A percentile compares a stretch with the other conserved stretches of the same genome.
These are phyloP conservation scores for Oopsacas minuta DNA, from an alignment of 37 sponge, comb jelly and placozoan species.

Conservation along the genomic window DNA sequence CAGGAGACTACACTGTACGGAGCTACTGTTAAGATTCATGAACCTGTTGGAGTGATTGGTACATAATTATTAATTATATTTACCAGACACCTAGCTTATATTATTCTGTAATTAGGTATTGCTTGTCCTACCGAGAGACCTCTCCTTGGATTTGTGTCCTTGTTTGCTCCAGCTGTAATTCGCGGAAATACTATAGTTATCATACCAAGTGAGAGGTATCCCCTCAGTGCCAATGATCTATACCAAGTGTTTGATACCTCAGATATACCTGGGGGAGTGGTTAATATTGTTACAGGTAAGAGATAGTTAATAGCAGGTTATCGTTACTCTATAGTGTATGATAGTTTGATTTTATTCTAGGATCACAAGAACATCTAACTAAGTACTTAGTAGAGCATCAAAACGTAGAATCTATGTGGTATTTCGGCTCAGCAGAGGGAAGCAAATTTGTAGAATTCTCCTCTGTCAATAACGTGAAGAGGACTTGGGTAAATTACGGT, in stretches of 20 bases:
- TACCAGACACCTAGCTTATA: background rate
- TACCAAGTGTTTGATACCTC: conserved; percentile 96
- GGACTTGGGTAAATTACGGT: conserved; percentile 95
- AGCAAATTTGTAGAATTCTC: conserved; percentile 69
- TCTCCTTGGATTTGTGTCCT: conserved; percentile 84
- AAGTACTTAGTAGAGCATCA: conserved; percentile 88
- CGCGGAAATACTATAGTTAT: conserved; percentile 90
- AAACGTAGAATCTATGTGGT: conserved; percentile 47
- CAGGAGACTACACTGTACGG: conserved; percentile 94
- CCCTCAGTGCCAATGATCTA: conserved; percentile 84
- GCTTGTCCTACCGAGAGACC: conserved; percentile 85
- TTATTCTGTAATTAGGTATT: conserved; percentile 31
- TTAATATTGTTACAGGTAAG: conserved; percentile 83
- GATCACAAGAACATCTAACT: conserved; percentile 66
- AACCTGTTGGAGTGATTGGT: conserved; percentile 86
- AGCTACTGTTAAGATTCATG: conserved; percentile 67
- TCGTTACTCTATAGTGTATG: background rate
- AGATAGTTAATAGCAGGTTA: background rate
- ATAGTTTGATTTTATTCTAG: background rate
- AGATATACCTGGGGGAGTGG: conserved; percentile 98
- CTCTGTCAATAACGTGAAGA: conserved; percentile 68
- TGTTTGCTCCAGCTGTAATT: conserved; percentile 87
- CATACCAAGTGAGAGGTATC: conserved; percentile 76
- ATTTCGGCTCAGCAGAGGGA: conserved; percentile 87
- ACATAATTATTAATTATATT: background rate